phyloP scores from a whole-genome alignment of 1,140 invertebrate genomes.

The Bombus terrestris region DNA sequence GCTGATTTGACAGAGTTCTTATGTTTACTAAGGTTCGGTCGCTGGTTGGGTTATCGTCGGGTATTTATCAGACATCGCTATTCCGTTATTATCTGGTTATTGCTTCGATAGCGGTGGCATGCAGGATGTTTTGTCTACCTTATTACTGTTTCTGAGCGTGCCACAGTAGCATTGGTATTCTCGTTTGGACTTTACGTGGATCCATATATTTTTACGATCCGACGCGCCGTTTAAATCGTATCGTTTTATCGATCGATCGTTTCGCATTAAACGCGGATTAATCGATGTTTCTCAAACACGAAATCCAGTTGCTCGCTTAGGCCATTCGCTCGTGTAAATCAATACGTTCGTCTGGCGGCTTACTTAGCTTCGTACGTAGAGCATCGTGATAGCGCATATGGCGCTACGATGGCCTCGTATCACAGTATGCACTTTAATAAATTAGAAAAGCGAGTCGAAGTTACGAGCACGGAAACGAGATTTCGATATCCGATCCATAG shows the following conservation, averaged over 20 bases:
- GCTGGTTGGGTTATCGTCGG: no score
- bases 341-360: slow-evolving; percentile 31
- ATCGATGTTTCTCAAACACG: neutral
- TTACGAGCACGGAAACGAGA: neutral
- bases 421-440: neutral
- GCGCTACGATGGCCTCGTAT: slow-evolving; percentile 6
- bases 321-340: slow-evolving; percentile 6
- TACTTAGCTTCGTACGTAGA: slow-evolving; percentile 1
- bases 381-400: neutral
- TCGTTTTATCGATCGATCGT: neutral
- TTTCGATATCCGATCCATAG: neutral
- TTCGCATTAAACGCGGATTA: neutral
- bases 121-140: no score
- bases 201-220: no score
- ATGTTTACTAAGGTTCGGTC: no score
- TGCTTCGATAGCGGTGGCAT: no score
- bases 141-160: fast-evolving
- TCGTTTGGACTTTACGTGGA: no score
- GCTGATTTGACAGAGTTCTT: no score
- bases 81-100: no score
- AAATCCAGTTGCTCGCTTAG: neutral
- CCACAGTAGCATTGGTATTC: no score
- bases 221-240: no score
- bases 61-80: no score
- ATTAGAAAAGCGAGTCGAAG: slow-evolving; percentile 3